Evolutionary conservation across 2,797 vertebrate genomes (phyloP).

Genomic region (Apogon hyalosoma): DNA sequence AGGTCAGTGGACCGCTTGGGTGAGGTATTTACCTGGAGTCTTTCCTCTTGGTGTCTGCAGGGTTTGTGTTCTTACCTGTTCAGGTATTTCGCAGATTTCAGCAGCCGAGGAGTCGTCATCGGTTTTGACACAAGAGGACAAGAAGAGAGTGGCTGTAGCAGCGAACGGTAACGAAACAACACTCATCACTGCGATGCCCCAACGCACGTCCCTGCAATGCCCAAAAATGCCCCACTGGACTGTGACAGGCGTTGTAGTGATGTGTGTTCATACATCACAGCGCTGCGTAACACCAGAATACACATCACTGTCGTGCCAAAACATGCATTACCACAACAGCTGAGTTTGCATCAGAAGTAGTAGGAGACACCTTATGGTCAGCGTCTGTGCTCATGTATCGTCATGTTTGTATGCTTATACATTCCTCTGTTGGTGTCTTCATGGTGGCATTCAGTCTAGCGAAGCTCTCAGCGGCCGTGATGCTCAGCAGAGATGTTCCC

Average conservation of each 20-base stretch:
- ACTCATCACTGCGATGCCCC: background rate
- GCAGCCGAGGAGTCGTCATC: slow-evolving; percentile 91
- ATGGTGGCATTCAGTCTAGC: slow-evolving; percentile 84
- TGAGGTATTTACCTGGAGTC: background rate
- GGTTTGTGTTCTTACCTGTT: slow-evolving; percentile 91
- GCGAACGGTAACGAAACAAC: slow-evolving; percentile 83
- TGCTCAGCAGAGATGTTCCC: slow-evolving; percentile 89
- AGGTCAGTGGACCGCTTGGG: background rate
- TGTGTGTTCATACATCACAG: too few relatives aligned
- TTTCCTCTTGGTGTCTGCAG: slow-evolving; percentile 70
- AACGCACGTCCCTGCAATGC: background rate
- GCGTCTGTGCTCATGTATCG: too few relatives aligned
- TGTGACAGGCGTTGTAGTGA: too few relatives aligned
- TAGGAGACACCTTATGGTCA: background rate
- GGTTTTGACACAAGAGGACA: slow-evolving; percentile 94
- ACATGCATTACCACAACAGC: too few relatives aligned
- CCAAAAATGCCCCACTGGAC: too few relatives aligned
- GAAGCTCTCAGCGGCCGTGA: slow-evolving; percentile 90
- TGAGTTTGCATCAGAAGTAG: too few relatives aligned
- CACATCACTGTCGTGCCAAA: too few relatives aligned
- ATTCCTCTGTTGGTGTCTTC: background rate
- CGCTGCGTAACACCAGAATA: too few relatives aligned
- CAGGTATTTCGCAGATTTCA: slow-evolving; percentile 87
- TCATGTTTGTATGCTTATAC: too few relatives aligned
- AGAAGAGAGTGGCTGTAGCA: slow-evolving; percentile 92